These are phyloP conservation scores for Fregetta grallaria DNA, from an alignment of 2,113 vertebrate genomes.

Conservation along the genomic window DNA sequence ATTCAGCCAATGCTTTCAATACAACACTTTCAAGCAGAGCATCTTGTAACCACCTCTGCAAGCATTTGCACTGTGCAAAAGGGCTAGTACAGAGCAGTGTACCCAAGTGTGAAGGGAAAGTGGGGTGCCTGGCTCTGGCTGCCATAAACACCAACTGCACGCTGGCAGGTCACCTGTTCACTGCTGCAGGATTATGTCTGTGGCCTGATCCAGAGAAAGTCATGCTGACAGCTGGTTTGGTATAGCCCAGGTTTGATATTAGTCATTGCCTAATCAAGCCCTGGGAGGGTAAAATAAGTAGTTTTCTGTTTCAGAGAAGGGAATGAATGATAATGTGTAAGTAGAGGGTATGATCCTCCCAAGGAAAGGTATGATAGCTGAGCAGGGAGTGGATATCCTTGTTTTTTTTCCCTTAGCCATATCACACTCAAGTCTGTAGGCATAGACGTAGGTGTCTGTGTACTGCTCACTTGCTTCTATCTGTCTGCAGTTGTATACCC, in stretches of 20 bases:
- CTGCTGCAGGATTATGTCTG: neutral
- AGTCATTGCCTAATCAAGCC: neutral
- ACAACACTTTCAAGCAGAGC: neutral
- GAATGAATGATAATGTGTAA: neutral
- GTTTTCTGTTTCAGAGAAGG: neutral
- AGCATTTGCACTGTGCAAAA: neutral
- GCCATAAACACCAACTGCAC: accelerated
- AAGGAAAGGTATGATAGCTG: neutral
- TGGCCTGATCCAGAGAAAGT: neutral
- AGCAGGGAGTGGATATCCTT: neutral
- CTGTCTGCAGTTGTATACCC: neutral
- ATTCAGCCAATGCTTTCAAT: neutral
- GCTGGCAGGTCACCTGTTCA: neutral
- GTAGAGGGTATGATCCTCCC: neutral
- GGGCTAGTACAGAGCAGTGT: neutral
- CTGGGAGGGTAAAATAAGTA: neutral
- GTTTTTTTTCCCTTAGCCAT: neutral
- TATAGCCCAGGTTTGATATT: neutral
- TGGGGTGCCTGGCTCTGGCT: neutral
- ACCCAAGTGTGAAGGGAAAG: neutral
- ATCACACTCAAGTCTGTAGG: neutral
- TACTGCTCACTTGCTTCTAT: constrained; percentile 14
- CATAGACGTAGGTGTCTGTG: neutral
- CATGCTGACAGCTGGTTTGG: neutral
- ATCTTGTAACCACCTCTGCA: neutral